Percentiles rank a stretch among this genome's conserved stretches.
Conservation (phyloP, 1,140 invertebrate genomes). For the Hycleus phaleratus region DNA sequence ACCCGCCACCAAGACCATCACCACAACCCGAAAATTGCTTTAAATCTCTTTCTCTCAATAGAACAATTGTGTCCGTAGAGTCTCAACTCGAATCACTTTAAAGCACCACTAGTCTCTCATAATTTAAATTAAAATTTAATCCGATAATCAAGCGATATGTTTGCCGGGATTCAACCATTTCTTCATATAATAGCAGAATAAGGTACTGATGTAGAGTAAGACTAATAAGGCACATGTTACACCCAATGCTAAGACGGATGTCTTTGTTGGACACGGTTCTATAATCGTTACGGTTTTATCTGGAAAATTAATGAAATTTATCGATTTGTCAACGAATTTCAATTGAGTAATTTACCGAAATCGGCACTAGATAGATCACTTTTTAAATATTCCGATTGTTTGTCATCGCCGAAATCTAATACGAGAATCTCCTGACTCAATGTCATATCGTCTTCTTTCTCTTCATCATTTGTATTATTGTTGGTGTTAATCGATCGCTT, state of each 20-base stretch:
- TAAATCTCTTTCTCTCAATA: too few relatives aligned
- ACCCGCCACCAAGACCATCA: constrained; percentile 10
- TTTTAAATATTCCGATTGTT: constrained; percentile 70
- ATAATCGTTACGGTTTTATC: constrained; percentile 81
- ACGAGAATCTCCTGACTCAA: constrained; percentile 90
- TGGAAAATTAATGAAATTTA: constrained; percentile 42
- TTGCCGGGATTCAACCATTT: constrained; percentile 80
- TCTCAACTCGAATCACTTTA: too few relatives aligned
- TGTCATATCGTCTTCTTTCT: constrained; percentile 82
- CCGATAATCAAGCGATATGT: constrained; percentile 53
- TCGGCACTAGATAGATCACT: constrained; percentile 66
- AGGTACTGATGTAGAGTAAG: constrained; percentile 80
- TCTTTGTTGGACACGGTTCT: constrained; percentile 83
- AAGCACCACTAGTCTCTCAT: too few relatives aligned
- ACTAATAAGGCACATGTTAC: constrained; percentile 84
- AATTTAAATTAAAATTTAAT: too few relatives aligned
- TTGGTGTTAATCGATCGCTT: constrained; percentile 61
- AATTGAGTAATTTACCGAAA: constrained; percentile 53
- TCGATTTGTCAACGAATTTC: neutral
- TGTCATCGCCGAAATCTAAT: constrained; percentile 83
- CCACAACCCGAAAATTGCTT: neutral
- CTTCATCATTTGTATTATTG: constrained; percentile 45
- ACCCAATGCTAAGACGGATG: constrained; percentile 77
- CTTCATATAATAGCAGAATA: constrained; percentile 86
- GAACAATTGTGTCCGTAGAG: too few relatives aligned